Conservation (phyloP, 2,797 vertebrate genomes). For the Ataeniobius toweri region DNA sequence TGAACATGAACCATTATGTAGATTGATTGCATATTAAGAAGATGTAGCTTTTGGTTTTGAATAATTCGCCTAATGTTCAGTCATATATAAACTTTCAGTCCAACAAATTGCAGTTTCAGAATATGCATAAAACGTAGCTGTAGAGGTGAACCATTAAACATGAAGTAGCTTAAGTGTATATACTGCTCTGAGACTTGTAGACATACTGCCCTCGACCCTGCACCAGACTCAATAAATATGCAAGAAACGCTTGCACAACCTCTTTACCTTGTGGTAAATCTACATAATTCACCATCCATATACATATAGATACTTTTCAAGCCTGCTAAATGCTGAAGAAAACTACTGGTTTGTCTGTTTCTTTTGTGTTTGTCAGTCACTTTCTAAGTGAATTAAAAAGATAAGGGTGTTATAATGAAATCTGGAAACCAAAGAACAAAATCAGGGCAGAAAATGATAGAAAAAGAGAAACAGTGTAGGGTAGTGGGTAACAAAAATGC, state of each 20-base stretch:
- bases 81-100: slow-evolving; percentile 7
- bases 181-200: slow-evolving; percentile 28
- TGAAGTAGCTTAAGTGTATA: slow-evolving; percentile 39
- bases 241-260: slow-evolving; percentile 28
- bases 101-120: slow-evolving; percentile 12
- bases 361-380: slow-evolving; percentile 2
- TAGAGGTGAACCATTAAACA: slow-evolving; percentile 27
- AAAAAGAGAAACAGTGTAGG: slow-evolving; percentile 11
- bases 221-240: slow-evolving; percentile 14
- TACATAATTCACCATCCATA: slow-evolving; percentile 19
- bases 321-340: slow-evolving; percentile 26
- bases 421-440: slow-evolving; percentile 8
- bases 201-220: slow-evolving; percentile 45
- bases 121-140: slow-evolving; percentile 32
- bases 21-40: slow-evolving; percentile 17
- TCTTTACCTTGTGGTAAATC: slow-evolving; percentile 30
- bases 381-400: slow-evolving; percentile 3
- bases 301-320: slow-evolving; percentile 26
- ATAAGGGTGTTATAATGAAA: slow-evolving; percentile 21
- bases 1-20: slow-evolving; percentile 24
- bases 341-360: slow-evolving; percentile 29
- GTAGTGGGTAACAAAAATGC: slow-evolving; percentile 24
- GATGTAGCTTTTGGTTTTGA: slow-evolving; percentile 37
- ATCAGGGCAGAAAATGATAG: slow-evolving; percentile 3
- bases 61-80: slow-evolving; percentile 20